Evolutionary conservation across 2,888 invertebrate genomes (phyloP).

Genomic region (Mesochorus sp.): DNA sequence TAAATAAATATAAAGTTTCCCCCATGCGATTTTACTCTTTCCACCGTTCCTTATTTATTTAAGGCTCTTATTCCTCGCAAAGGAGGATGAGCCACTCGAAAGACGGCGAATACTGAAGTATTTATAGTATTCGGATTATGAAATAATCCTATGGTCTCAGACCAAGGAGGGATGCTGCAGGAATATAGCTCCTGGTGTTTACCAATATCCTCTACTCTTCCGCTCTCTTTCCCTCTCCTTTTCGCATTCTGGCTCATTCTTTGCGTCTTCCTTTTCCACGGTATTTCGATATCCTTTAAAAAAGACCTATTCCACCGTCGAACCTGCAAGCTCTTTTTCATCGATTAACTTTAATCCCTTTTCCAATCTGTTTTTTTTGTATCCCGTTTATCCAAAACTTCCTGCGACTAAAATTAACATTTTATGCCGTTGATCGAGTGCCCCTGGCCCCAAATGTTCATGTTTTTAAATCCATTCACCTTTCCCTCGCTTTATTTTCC

Average conservation of each 20-base stretch:
- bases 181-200: constrained; percentile 73
- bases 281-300: constrained; percentile 29
- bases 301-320: constrained; percentile 57
- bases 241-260: neutral
- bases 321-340: constrained; percentile 24
- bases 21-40: constrained; percentile 40
- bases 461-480: constrained; percentile 15
- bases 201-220: constrained; percentile 75
- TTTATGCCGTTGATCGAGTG: constrained; percentile 70
- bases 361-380: constrained; percentile 55
- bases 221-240: constrained; percentile 58
- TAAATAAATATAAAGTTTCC: constrained; percentile 55
- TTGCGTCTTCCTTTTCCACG: too few relatives aligned
- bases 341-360: constrained; percentile 71
- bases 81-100: constrained; percentile 66
- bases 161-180: constrained; percentile 64
- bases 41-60: constrained; percentile 64
- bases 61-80: constrained; percentile 67
- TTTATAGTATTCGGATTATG: constrained; percentile 80
- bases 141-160: constrained; percentile 74
- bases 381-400: neutral
- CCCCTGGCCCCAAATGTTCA: constrained; percentile 68
- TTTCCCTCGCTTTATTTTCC: neutral
- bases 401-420: constrained; percentile 55
- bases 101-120: constrained; percentile 71